Evolutionary conservation across 2,797 vertebrate genomes (phyloP), one percentile per base, ranked within the genome.

Genomic region (Falco rusticolus): DNA sequence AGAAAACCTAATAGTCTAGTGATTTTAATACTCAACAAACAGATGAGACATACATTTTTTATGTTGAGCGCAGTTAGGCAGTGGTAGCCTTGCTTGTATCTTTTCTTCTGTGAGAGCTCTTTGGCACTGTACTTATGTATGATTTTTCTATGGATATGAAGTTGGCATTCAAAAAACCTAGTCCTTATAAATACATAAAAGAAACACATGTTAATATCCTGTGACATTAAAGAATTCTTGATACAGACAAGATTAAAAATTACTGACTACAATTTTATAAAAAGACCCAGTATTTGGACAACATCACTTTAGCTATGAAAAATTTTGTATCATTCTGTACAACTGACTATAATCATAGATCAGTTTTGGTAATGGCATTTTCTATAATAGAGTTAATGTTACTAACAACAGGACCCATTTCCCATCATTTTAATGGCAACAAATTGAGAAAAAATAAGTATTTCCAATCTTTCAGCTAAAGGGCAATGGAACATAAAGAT

Each of bases 151-250:
- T 48, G 10, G 11, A 51, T 64, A 1, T 53, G 24, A 89, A 43
- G 16, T 13, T 64, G 7, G 0, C 39, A 54, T 45, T 60, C 7
- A 47, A 45, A 88, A 78, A 19, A 5, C 3, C 41, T 71, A 37
- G 7, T 57, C 6, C 18, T 37, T 11, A 37, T 34, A 54, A 45
- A 72, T 77, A 50, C 6, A 16, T 11, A 69, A 24, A 81, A 69
- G 4, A 39, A 37, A 43, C 5, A 1, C 2, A 4, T 34, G 7
- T 2, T 34, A 70, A 34, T 31, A 34, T 45, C 4, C 2, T 48
- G 28, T 50, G 22, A 69, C 82, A 88, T 41, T 6, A 45, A 77
- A 47, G 8, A 74, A 56, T 51, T 61, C 4, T 82, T 56, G 9
- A 7, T 10, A 37, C 4, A 82, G 1, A 50, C 7, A 9, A 64